These are phyloP conservation scores for Euura saliciscinereae DNA, from an alignment of 1,140 invertebrate genomes.

Conservation along the genomic window DNA sequence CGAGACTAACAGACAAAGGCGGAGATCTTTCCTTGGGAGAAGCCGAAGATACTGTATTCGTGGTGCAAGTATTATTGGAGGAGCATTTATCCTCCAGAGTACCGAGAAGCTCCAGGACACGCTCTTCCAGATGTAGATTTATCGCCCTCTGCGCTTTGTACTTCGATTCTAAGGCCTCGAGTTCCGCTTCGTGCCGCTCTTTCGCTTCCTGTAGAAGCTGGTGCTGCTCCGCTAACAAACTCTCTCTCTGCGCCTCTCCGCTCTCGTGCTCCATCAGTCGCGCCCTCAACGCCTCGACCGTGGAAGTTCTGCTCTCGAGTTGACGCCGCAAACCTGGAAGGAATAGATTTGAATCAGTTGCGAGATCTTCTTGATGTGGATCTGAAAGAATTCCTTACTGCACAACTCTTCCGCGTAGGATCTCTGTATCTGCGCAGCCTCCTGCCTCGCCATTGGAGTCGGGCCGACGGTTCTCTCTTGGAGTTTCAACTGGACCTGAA, in stretches of 20 bases:
- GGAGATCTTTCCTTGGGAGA: constrained; percentile 57
- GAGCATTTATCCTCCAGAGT: constrained; percentile 55
- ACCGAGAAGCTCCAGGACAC: constrained; percentile 68
- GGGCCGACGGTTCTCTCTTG: constrained; percentile 45
- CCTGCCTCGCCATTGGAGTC: constrained; percentile 46
- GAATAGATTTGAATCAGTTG: not conserved
- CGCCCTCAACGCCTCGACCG: constrained; percentile 49
- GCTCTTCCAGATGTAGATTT: constrained; percentile 70
- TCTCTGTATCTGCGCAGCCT: constrained; percentile 46
- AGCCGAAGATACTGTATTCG: constrained; percentile 49
- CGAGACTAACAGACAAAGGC: constrained; percentile 53
- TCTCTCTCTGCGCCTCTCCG: constrained; percentile 57
- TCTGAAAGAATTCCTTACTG: constrained; percentile 32
- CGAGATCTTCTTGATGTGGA: too few species aligned
- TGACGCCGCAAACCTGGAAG: constrained; percentile 50
- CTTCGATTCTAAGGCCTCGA: constrained; percentile 72
- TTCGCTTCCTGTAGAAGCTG: constrained; percentile 58
- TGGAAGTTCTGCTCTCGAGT: constrained; percentile 52
- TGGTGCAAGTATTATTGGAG: constrained; percentile 23
- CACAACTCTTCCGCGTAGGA: constrained; percentile 53
- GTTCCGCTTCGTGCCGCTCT: constrained; percentile 59
- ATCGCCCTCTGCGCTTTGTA: constrained; percentile 72
- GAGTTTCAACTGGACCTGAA: constrained; percentile 47
- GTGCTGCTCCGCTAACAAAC: constrained; percentile 56
- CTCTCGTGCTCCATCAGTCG: constrained; percentile 58